Conservation (phyloP, 2,888 invertebrate species). For the Hofmannophila pseudospretella region DNA sequence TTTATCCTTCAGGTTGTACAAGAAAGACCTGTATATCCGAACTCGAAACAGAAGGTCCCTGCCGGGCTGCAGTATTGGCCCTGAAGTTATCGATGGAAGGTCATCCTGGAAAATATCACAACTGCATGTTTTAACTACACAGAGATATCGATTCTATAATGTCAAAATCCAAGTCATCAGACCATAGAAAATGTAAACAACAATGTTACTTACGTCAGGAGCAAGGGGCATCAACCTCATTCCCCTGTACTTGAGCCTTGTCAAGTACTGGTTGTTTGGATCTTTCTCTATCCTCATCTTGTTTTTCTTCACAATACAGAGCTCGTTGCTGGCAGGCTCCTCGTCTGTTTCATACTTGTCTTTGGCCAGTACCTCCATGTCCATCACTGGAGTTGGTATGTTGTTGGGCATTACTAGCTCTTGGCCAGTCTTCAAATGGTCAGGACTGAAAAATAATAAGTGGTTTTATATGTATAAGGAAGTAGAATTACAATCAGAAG, state of each 20-base stretch:
- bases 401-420: slow-evolving; percentile 38
- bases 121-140: no score
- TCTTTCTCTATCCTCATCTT: slow-evolving; percentile 32
- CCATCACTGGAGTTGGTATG: slow-evolving; percentile 29
- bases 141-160: no score
- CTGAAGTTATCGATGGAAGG: no score
- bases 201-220: slow-evolving; percentile 24
- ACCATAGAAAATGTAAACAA: neutral
- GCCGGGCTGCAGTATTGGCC: slow-evolving; percentile 44
- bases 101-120: neutral
- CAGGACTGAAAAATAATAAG: slow-evolving; percentile 38
- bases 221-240: slow-evolving; percentile 26
- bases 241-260: slow-evolving; percentile 53
- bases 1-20: slow-evolving; percentile 28
- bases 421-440: slow-evolving; percentile 41
- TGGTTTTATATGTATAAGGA: no score
- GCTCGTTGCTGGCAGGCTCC: slow-evolving; percentile 19
- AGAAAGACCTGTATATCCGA: slow-evolving; percentile 51
- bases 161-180: no score
- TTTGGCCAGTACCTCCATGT: slow-evolving; percentile 3
- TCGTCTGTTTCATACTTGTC: slow-evolving; percentile 2
- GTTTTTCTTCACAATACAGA: slow-evolving; percentile 38
- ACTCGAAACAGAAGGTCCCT: slow-evolving; percentile 48
- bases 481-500: no score
- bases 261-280: slow-evolving; percentile 26